A percentile compares a stretch with the other conserved stretches of the same genome.
phyloP scores from a whole-genome alignment of 2,113 vertebrate genomes.

The Chaenocephalus aceratus region DNA sequence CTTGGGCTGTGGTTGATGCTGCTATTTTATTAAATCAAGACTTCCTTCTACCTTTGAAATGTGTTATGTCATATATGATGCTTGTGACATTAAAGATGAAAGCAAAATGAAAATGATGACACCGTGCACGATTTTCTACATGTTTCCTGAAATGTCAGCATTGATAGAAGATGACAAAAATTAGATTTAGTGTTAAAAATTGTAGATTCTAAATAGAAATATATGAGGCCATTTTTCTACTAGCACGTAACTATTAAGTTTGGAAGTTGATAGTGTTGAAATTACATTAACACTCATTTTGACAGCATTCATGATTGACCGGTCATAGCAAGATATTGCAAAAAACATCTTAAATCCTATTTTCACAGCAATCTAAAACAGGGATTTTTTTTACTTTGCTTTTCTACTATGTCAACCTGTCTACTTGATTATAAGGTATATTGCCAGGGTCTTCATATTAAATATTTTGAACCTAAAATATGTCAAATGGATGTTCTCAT shows the following conservation, averaged over 20 bases:
- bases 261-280: not conserved
- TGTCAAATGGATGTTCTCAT: not conserved
- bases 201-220: not conserved
- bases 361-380: too few relatives aligned
- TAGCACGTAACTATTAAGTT: not conserved
- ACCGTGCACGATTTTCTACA: not conserved
- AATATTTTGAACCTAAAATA: not conserved
- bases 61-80: slow-evolving; percentile 27
- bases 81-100: slow-evolving; percentile 5
- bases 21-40: not conserved
- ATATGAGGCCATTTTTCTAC: not conserved
- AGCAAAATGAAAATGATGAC: not conserved
- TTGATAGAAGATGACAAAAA: not conserved
- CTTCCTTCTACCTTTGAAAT: slow-evolving; percentile 7
- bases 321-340: not conserved
- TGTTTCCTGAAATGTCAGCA: not conserved
- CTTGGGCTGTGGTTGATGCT: not conserved
- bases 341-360: too few relatives aligned
- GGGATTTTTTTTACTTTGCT: not conserved
- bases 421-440: not conserved
- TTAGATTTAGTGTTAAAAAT: not conserved
- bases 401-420: not conserved
- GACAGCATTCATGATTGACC: not conserved
- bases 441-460: not conserved
- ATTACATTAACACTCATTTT: not conserved